These are phyloP conservation scores for Proteles cristata DNA, from an alignment of 2,113 vertebrate genomes.

Conservation along the genomic window DNA sequence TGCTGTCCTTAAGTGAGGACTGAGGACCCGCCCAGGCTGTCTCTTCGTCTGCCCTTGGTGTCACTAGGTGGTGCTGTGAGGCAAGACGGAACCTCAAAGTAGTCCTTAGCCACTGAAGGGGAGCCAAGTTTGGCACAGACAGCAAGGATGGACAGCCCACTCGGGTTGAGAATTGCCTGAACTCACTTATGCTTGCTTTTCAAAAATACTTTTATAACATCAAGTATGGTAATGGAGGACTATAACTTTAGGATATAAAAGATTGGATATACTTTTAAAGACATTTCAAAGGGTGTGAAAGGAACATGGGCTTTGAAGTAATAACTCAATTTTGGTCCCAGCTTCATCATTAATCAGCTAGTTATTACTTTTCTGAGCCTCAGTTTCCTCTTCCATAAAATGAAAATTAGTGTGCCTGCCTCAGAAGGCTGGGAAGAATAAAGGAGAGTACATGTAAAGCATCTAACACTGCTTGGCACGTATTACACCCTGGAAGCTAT, in stretches of 20 bases:
- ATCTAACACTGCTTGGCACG: not conserved
- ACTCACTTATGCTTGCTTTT: constrained; percentile 5
- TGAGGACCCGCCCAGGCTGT: not conserved
- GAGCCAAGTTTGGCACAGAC: not conserved
- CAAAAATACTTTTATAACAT: constrained; percentile 15
- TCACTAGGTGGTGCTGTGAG: constrained; percentile 71
- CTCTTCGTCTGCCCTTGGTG: not conserved
- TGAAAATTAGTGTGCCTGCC: not conserved
- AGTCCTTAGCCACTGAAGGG: not conserved
- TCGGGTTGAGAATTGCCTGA: not conserved
- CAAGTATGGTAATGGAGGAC: not conserved
- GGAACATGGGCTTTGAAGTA: not conserved
- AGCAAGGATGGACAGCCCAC: not conserved
- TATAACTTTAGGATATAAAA: not conserved
- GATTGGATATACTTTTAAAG: not conserved
- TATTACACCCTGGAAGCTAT: not conserved
- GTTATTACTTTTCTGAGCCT: not conserved
- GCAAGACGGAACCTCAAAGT: not conserved
- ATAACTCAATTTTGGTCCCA: not conserved
- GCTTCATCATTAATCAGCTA: not conserved
- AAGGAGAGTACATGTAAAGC: not conserved
- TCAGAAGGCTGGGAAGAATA: not conserved
- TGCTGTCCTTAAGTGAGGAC: fast-evolving
- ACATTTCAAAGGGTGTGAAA: not conserved
- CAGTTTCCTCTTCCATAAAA: not conserved